Evolutionary conservation across 2,113 vertebrate genomes (phyloP), one percentile per base, ranked within the genome.

Genomic region (Malurus alboscapulatus): DNA sequence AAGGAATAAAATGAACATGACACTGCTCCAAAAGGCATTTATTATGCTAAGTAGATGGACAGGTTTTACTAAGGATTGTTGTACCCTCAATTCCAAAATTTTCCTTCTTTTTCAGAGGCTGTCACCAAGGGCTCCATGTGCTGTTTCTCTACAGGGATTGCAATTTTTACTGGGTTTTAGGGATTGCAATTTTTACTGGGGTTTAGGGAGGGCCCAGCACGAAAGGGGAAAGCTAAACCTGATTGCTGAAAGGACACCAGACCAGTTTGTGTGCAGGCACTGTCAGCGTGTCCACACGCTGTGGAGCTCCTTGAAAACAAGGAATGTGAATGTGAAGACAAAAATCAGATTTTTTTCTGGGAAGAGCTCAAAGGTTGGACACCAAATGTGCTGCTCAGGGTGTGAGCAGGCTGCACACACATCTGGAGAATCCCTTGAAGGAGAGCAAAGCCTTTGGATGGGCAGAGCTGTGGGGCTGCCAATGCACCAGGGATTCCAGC

Each of bases 41-140:
- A 30, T 45, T 29, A 42, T 32, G 14, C 7, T 32, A 61, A 78
- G 65, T 17, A 55, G 8, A 36, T 40, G 21, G 20, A 12, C 22
- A 72, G 42, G 11, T 65, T 92, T 87, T 57, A 50, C 1, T 12
- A 3, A 38, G 50, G 20, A 50, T 14, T 67, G 17, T 17, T 53
- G 6, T 14, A 63, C 12, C 22, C 40, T 54, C 63, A 44, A n/a
- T 78, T 55, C 55, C 24, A 44, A 55, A 20, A 32, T 34, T 68
- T 32, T 48, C 51, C 30, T 29, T 59, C 2, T 86, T 93, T 67
- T 38, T 67, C 51, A 36, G 51, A 82, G 63, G 7, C 17, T 21
- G 17, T 42, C 42, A 24, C 44, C 54, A 68, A 3, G 5, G 24
- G 26, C 1, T 1, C 24, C 1, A 0, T 0, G 1, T 14, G 42